Evolutionary conservation across 2,113 vertebrate species (phyloP), one percentile per base, ranked within the genome.

Genomic region (Dasyurus viverrinus): DNA sequence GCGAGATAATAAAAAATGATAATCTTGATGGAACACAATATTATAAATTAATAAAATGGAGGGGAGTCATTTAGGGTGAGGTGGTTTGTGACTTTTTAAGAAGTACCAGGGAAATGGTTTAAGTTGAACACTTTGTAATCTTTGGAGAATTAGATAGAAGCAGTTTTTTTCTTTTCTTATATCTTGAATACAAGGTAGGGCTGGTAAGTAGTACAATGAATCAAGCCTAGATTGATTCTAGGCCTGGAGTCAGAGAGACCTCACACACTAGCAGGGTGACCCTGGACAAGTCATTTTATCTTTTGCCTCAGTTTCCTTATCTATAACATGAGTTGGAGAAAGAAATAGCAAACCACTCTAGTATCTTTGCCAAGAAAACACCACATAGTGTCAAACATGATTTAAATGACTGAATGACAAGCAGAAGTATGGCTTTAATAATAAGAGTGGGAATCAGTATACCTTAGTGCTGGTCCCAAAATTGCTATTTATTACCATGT

Each of bases 31-130:
- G 97, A 98, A 97, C 68, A 97, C 95, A 98, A 97, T 97, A 98
- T 98, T 95, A 97, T 98, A 98, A 97, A 98, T 98, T 98, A 98
- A 98, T 97, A 96, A 98, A 98, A 98, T 68, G 94, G 94, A n/a
- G n/a, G 94, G 89, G 46, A 96, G 98, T 98, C 97, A 97, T 98
- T 98, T 96, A 97, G 30, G 76, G 93, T 46, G 91, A 93, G 93
- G 54, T 47, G 14, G 94, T 96, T 89, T 96, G 19, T 93, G 97
- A 95, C 95, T 97, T 97, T 96, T 95, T 90, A 96, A 95, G 92
- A 94, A 96, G 91, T 93, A 54, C 91, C 91, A 89, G 50, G 84
- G 91, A 53, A 93, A 92, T 97, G 30, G 60, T 92, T 89, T 93
- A 90, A 91, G 54, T 91, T 57, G 92, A 8, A 46, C 24, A 19